Evolutionary conservation across 2,113 vertebrate species (phyloP).

Genomic region (Ceyx cyanopectus): DNA sequence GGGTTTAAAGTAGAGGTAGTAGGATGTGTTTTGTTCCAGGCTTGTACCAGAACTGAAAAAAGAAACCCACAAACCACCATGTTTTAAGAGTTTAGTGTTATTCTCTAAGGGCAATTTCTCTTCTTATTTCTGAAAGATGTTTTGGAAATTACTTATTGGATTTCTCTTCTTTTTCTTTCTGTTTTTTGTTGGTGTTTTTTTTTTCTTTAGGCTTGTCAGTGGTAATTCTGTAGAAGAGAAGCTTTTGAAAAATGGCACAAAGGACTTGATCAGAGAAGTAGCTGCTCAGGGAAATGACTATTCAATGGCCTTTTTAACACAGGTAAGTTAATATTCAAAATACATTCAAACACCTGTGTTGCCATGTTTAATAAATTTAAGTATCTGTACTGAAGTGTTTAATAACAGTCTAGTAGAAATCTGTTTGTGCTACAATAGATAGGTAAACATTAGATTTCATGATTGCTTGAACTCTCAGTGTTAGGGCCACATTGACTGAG

Average conservation of each 20-base stretch:
- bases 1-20: neutral
- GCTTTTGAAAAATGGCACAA: conserved; percentile 92
- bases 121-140: neutral
- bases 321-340: conserved; percentile 74
- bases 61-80: neutral
- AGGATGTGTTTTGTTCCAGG: neutral
- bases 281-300: conserved; percentile 94
- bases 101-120: neutral
- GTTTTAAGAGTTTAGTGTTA: neutral
- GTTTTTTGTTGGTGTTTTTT: neutral
- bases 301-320: conserved; percentile 92
- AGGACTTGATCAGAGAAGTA: conserved; percentile 93
- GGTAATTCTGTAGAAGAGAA: conserved; percentile 95
- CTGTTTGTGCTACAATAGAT: neutral
- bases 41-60: neutral
- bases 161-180: neutral
- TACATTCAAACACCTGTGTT: neutral
- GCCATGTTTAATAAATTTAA: neutral
- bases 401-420: neutral
- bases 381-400: neutral
- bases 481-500: neutral
- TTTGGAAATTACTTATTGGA: neutral
- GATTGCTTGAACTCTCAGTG: neutral
- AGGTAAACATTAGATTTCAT: neutral
- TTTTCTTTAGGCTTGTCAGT: conserved; percentile 84